Evolutionary conservation across 2,113 vertebrate species (phyloP), one percentile per base, ranked within the genome.

Genomic region (Tretioscincus oriximinensis): DNA sequence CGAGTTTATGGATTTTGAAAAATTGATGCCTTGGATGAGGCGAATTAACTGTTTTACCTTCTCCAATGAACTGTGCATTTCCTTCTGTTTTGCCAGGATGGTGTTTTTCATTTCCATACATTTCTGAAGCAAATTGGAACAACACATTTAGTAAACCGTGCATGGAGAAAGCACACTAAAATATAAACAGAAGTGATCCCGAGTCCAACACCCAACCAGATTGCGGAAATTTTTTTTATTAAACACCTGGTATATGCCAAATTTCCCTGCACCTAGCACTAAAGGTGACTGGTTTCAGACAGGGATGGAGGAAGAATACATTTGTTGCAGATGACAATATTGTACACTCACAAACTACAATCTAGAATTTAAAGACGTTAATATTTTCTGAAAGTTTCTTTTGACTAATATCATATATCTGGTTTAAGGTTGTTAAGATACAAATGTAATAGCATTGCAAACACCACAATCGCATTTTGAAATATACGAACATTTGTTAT

Each of bases 21-120:
- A 96, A 87, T 96, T 97, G 88, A 99, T 97, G 94, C 97, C 97
- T 81, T 98, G 98, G 92, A 99, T 99, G 94, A 99, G 97, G 92
- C 95, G 96, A 82, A 99, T 97, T 94, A 99, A 95, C 92, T 97
- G 96, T 90, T 99, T 99, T 79, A 98, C 98, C 92, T 99, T 99
- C 87, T 99, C 98, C 93, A 99, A 93, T 78, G 98, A 99, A 82
- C 95, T 94, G 94, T 98, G 97, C 98, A 99, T 99, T 90, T 99
- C 98, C 90, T 99, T 99, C 94, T 99, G 98, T 86, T 97, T 96
- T 79, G 98, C 95, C 90, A 99, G 96, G 92, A 98, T 98, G 92
- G 92, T 96, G 80, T 97, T 99, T 96, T 99, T 99, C 95, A 97
- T 99, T 92, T 99, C 98, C 98, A 99, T 99, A 94, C 98, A 99